Conservation (phyloP, 2,888 invertebrate species). For the Aspidiotus rigidus region DNA sequence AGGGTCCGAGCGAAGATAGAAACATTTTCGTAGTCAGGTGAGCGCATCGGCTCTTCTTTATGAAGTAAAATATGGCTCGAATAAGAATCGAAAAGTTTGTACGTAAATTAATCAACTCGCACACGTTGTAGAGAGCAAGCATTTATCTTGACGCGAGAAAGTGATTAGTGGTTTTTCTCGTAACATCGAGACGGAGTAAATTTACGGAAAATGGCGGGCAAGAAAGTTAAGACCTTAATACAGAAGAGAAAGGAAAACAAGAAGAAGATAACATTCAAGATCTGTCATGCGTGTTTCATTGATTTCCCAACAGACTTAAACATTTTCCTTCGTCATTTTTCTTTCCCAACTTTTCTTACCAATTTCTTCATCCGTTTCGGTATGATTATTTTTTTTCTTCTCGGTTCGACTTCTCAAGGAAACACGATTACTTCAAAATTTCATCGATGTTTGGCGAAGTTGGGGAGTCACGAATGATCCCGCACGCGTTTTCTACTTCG, state of each 20-base stretch:
- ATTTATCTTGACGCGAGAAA: no score
- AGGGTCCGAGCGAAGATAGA: no score
- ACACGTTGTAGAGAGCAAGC: no score
- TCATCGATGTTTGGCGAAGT: slow-evolving; percentile 10
- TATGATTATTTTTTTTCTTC: slow-evolving; percentile 21
- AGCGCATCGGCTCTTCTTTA: no score
- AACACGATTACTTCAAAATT: slow-evolving; percentile 27
- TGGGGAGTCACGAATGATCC: background rate
- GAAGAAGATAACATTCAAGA: slow-evolving; percentile 22
- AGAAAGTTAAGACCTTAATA: slow-evolving; percentile 20
- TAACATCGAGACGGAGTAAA: no score
- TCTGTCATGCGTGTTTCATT: slow-evolving; percentile 32
- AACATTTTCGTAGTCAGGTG: no score
- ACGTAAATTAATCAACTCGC: no score
- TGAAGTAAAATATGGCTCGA: no score
- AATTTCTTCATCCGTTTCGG: slow-evolving; percentile 31
- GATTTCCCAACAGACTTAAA: slow-evolving; percentile 32
- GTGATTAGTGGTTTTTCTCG: no score
- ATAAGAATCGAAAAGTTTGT: no score
- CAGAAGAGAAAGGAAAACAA: slow-evolving; percentile 11
- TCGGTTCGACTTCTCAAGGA: slow-evolving; percentile 23
- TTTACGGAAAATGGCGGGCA: slow-evolving; percentile 23
- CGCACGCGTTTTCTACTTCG: no score
- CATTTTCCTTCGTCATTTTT: slow-evolving; percentile 27
- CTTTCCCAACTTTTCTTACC: slow-evolving; percentile 29